A percentile compares a stretch with the other conserved stretches of the same genome.
These are phyloP conservation scores for Tinea semifulvella DNA, from an alignment of 2,888 invertebrate genomes.

Conservation along the genomic window DNA sequence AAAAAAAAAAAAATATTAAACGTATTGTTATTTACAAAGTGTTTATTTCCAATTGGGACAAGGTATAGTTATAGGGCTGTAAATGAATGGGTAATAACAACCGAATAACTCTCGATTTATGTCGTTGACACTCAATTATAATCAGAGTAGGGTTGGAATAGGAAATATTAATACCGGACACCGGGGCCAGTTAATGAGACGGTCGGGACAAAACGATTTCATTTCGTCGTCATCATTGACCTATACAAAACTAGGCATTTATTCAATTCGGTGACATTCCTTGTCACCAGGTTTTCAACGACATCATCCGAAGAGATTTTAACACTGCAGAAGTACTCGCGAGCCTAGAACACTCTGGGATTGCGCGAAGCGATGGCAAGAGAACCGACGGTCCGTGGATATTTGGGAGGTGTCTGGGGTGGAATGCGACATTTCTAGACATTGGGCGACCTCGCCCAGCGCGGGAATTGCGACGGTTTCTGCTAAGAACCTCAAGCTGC, in stretches of 20 bases:
- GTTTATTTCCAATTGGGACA: too few relatives aligned
- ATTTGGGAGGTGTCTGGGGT: background rate
- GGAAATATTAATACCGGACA: constrained; percentile 4
- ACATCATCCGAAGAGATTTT: too few relatives aligned
- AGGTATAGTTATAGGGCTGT: too few relatives aligned
- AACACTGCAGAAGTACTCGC: too few relatives aligned
- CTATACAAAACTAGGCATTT: too few relatives aligned
- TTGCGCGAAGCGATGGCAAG: background rate
- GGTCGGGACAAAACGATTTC: constrained; percentile 1
- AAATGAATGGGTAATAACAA: constrained; percentile 9
- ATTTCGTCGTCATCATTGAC: background rate
- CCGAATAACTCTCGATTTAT: constrained; percentile 6
- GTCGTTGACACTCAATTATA: constrained; percentile 12
- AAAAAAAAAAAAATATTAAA: too few relatives aligned
- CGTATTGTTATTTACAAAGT: too few relatives aligned
- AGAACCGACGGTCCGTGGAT: background rate
- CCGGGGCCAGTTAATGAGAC: constrained; percentile 5
- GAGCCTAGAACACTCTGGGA: too few relatives aligned
- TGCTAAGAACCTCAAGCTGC: too few relatives aligned
- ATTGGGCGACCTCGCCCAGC: too few relatives aligned
- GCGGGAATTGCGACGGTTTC: too few relatives aligned
- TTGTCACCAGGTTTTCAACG: background rate
- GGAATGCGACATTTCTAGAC: background rate
- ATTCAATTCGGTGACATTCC: background rate
- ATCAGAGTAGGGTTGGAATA: constrained; percentile 11